Percentiles rank a stretch among this genome's conserved stretches.
Evolutionary conservation across 2,113 vertebrate genomes (phyloP).

Genomic region (Columba janthina): DNA sequence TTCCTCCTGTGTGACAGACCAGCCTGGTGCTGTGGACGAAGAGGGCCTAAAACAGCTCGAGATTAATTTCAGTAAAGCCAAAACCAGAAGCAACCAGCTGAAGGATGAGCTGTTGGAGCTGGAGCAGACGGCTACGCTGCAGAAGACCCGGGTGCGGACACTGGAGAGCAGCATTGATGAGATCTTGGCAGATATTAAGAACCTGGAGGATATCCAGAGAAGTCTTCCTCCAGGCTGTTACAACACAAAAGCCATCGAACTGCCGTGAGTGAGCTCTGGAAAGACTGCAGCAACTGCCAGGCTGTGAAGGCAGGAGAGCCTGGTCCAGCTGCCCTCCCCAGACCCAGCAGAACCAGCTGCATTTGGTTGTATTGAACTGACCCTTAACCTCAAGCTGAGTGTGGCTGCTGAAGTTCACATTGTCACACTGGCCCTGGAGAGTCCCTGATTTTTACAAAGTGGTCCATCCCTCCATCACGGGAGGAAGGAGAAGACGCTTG

Average conservation of each 20-base stretch:
- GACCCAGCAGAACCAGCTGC: background rate
- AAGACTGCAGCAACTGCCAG: background rate
- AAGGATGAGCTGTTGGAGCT: conserved; percentile 74
- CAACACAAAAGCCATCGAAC: conserved; percentile 84
- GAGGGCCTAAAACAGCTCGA: conserved; percentile 69
- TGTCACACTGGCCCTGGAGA: background rate
- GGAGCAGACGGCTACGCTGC: conserved; percentile 70
- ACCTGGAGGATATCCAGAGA: conserved; percentile 85
- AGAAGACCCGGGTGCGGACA: conserved; percentile 53
- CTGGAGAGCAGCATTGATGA: conserved; percentile 80
- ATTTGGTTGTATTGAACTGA: background rate
- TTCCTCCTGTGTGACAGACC: conserved; percentile 68
- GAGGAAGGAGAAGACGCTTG: background rate
- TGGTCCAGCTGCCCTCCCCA: background rate
- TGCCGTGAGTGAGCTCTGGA: conserved; percentile 69
- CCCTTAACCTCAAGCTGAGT: background rate
- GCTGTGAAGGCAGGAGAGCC: background rate
- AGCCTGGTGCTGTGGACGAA: conserved; percentile 73
- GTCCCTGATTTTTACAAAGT: background rate
- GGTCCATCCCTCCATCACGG: background rate
- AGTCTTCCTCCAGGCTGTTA: conserved; percentile 85
- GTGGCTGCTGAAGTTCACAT: background rate
- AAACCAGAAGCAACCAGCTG: conserved; percentile 65
- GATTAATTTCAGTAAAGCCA: conserved; percentile 65
- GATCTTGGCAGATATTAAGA: conserved; percentile 84